Conservation (phyloP, 1,140 invertebrate species). For the Rhagoletis pomonella region DNA sequence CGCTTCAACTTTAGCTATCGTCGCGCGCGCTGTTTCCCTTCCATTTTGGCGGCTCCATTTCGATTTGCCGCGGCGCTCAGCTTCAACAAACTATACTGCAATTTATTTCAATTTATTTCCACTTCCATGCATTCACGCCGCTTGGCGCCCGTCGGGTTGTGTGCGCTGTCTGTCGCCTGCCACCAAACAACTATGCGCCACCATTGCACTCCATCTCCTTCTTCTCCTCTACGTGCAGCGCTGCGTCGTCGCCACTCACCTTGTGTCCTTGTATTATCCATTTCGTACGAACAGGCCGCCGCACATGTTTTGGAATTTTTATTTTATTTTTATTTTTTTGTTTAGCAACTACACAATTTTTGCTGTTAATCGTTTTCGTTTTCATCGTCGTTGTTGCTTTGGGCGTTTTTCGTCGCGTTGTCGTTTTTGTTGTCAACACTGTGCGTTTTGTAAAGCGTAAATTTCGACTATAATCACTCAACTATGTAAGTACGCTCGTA, state of each 20-base stretch:
- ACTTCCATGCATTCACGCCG: constrained; percentile 33
- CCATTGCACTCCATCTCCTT: neutral
- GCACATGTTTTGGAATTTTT: neutral
- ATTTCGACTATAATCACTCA: constrained; percentile 51
- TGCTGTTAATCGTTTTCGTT: neutral
- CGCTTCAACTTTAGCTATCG: neutral
- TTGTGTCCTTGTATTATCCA: neutral
- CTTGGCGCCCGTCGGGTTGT: constrained; percentile 1
- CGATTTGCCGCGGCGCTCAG: constrained; percentile 24
- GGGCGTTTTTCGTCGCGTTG: neutral
- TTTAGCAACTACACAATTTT: neutral
- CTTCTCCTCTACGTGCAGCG: neutral
- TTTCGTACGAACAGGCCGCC: neutral
- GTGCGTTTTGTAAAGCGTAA: neutral
- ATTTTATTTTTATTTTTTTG: too few relatives aligned
- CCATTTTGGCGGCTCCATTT: neutral
- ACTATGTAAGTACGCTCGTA: constrained; percentile 46
- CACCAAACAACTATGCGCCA: neutral
- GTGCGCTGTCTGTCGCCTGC: constrained; percentile 16
- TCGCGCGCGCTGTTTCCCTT: neutral
- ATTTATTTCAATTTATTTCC: constrained; percentile 52
- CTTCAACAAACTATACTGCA: constrained; percentile 38
- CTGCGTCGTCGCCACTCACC: neutral
- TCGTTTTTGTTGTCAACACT: neutral
- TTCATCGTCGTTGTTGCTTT: neutral